Base-by-base conservation (phyloP, 1,140 invertebrate species). In the Diorhabda elongata region DNA sequence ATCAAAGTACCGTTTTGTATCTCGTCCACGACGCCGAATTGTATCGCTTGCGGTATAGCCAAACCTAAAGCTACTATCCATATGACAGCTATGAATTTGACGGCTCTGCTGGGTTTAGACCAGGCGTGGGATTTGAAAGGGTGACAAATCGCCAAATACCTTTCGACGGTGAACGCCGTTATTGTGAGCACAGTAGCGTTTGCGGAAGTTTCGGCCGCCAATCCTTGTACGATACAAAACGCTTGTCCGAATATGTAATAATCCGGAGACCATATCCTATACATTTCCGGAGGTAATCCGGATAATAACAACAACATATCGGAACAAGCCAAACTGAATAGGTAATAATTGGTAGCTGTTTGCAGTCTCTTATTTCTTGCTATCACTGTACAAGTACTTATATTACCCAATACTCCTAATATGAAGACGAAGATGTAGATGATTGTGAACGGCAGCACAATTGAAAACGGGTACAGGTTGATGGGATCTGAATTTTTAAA, bases 271-370 rank as follows among this genome's bases (percentile, higher is more conserved):
- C 92, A 95, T n/a, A 94, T 85, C 58, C 85, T 84, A 75, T 91
- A 91, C 57, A 94, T 84, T 76, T 96, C 93, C 58, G 91, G 87
- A 0, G 92, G 93, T 58, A 95, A 77, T 52, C 90, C 90, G 69
- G 86, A 88, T 45, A 90, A 79, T 9, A 97, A 83, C 2, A 96
- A 82, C n/a, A 96, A 83, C 61, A 97, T 82, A 81, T 97, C 95
- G 4, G 94, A 93, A 26, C 96, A 85, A 4, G 95, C 93, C 74
- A 97, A 82, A 78, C 90, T 93, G 80, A 96, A 95, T 3, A 95
- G 82, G 75, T 95, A 95, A 76, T 90, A 94, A 81, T 95, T 95
- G 3, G 91, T 92, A 2, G 91, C 89, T 2, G 90, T 92, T 78
- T 92, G 91, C 89, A 95, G 91, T n/a, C 87, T 90, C 59, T 88